Evolutionary conservation across 1,140 invertebrate genomes (phyloP), one percentile per base, ranked within the genome.

Genomic region (Trinorchestia longiramus): DNA sequence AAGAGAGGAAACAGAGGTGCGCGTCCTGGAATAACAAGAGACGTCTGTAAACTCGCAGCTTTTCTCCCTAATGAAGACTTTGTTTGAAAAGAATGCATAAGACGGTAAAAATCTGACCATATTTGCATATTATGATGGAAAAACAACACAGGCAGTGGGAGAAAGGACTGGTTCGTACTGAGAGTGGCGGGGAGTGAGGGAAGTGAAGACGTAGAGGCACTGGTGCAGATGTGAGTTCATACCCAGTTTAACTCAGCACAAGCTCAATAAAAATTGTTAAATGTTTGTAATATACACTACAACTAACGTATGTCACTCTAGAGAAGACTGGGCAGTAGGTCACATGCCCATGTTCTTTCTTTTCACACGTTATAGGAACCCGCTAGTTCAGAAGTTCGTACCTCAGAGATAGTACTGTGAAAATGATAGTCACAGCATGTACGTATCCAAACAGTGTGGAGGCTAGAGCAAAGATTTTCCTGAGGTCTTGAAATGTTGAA

Each of bases 61-160:
- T 94, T 45, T 45, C 44, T 94, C 92, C 43, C 92, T 94, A 94
- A 94, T 94, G 92, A 94, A 94, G 92, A 94, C 44, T 94, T 45
- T 94, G 92, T 94, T 94, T 94, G 92, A 94, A 94, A 94, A 94
- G 92, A 94, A 94, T 94, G 92, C 92, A 94, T 94, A 47, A 94
- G 92, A 94, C 92, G 92, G 44, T 45, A 94, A 94, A 94, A 94
- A 94, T 94, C 44, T 44, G 41, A 43, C 43, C 92, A 40, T n/a
- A 94, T 94, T 94, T 94, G 92, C 92, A 94, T 94, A 94, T 94
- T 94, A 94, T 45, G 92, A 94, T 94, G 92, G 44, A 94, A 94
- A 94, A 94, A 94, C 92, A 94, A 94, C 92, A 94, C 43, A 45
- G 92, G 43, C 40, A 40, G 92, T 43, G 44, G 88, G 43, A 90